Evolutionary conservation across 2,797 vertebrate species (phyloP), one percentile per base, ranked within the genome.

Genomic region (Pempheris klunzingeri): DNA sequence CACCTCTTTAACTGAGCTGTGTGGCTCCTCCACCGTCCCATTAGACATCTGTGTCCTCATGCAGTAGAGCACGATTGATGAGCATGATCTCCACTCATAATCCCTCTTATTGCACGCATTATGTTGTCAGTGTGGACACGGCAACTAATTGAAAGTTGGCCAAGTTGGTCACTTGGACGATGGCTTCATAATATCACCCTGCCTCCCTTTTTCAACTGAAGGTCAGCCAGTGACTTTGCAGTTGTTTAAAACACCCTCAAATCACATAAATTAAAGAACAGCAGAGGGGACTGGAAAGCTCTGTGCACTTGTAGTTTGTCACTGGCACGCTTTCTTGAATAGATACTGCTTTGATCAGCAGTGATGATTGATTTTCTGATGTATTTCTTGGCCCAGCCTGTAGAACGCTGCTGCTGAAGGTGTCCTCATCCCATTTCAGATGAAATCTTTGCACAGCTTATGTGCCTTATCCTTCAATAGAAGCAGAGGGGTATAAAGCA

Each of bases 191-290:
- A 32, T 14, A 65, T 65, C 65, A 69, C 57, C 41, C 49, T 71
- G 84, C 57, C 71, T 83, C 50, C 63, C 73, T 62, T 85, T 65
- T 68, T 54, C 53, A 67, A 81, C 39, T 90, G 92, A 96, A 96
- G 94, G 95, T 94, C 94, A 94, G 84, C 63, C 87, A 53, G 92
- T 93, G 94, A 95, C 93, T 91, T 92, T 95, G 94, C 94, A 91
- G 93, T 85, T 67, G 78, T 91, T 88, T 85, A 65, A 87, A 90
- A 88, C 78, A 85, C 69, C 72, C 61, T 26, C 4, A 3, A 32
- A 53, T 50, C 70, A 74, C 83, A 73, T 78, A 38, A 81, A 79
- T 71, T 64, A 64, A 86, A 62, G 77, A 80, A n/a, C 15, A 76
- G 74, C 61, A 20, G 54, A 74, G 54, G 50, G 54, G 36, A 22